A percentile compares a stretch with the other conserved stretches of the same genome.
Evolutionary conservation across 2,888 invertebrate species (phyloP).

Genomic region (Heliothis peltigera): DNA sequence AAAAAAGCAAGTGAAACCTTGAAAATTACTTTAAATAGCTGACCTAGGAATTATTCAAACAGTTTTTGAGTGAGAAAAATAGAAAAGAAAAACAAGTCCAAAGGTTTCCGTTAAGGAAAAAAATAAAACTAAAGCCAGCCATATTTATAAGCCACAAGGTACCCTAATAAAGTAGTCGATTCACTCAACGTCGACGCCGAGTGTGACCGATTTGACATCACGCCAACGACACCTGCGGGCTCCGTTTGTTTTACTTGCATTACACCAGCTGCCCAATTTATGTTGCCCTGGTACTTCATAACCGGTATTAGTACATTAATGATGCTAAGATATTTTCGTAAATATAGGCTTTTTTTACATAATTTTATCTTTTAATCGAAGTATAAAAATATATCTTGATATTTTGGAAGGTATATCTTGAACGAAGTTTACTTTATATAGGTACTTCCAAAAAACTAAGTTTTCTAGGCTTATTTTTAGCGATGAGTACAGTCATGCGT

Average conservation of each 20-base stretch:
- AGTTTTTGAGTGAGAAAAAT: no score
- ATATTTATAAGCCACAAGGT: conserved; percentile 52
- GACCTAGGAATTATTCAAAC: no score
- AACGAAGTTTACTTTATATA: no score
- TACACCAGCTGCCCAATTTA: conserved; percentile 59
- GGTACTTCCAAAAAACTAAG: no score
- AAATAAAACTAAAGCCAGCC: conserved; percentile 3
- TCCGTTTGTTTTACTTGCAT: conserved; percentile 73
- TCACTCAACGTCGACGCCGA: conserved; percentile 67
- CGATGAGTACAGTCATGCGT: no score
- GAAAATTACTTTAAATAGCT: not conserved
- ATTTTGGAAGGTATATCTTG: not conserved
- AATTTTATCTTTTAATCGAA: not conserved
- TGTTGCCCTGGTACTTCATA: conserved; percentile 45
- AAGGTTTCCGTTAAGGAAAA: not conserved
- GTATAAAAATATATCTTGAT: not conserved
- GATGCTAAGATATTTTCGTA: conserved; percentile 23
- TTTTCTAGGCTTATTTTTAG: no score
- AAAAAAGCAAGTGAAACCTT: no score
- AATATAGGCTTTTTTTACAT: not conserved
- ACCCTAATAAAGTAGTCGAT: conserved; percentile 75
- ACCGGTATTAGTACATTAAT: conserved; percentile 46
- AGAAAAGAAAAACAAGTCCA: no score
- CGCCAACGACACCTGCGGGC: conserved; percentile 80
- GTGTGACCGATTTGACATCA: conserved; percentile 79